phyloP scores from a whole-genome alignment of 2,888 invertebrate species.

The Macrophya alboannulata region DNA sequence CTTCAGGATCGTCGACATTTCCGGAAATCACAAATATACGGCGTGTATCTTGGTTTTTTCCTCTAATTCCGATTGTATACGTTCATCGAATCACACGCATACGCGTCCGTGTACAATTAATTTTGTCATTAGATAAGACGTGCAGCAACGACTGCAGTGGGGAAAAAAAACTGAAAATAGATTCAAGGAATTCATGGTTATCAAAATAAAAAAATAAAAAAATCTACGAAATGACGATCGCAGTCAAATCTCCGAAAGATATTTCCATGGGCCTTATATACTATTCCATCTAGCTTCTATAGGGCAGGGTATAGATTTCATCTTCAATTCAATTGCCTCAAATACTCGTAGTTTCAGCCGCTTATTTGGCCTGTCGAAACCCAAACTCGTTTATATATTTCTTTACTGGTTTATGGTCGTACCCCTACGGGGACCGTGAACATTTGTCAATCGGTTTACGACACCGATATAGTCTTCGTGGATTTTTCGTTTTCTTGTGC shows the following conservation, averaged over 20 bases:
- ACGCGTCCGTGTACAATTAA: too few species aligned
- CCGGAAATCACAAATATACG: too few species aligned
- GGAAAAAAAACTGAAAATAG: neutral
- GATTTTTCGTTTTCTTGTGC: neutral
- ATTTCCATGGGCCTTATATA: neutral
- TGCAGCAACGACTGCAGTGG: neutral
- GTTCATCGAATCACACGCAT: too few species aligned
- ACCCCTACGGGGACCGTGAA: neutral
- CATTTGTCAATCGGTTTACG: conserved; percentile 30
- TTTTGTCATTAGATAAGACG: too few species aligned
- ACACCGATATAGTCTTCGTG: neutral
- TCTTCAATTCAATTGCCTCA: neutral
- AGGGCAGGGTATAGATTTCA: neutral
- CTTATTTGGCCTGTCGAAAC: conserved; percentile 18
- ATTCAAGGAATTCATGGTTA: neutral
- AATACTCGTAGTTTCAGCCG: conserved; percentile 29
- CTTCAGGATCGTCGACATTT: neutral
- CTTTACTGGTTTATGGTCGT: conserved; percentile 18
- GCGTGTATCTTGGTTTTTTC: too few species aligned
- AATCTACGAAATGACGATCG: neutral
- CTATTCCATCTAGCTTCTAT: neutral
- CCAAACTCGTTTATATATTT: conserved; percentile 30
- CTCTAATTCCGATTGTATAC: too few species aligned
- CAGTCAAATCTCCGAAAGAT: neutral
- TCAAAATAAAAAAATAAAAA: neutral